These are phyloP conservation scores for Macquaria australasica DNA, from an alignment of 2,113 vertebrate genomes.

Conservation along the genomic window DNA sequence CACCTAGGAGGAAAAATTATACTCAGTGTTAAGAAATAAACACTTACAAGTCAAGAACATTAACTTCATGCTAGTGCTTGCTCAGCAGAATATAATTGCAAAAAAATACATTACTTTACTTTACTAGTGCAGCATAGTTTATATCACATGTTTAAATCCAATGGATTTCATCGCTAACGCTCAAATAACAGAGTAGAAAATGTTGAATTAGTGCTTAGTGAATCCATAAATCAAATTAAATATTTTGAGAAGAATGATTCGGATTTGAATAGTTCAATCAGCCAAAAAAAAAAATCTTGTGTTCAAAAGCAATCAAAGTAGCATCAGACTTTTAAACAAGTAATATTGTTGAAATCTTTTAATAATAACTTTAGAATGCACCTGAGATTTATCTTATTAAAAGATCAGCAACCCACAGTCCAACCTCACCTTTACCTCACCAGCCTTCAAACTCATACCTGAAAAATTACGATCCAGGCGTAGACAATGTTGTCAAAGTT, in stretches of 20 bases:
- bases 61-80: background rate
- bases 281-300: background rate
- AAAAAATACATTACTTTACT: background rate
- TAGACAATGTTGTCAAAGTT: constrained; percentile 99
- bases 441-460: constrained; percentile 83
- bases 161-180: background rate
- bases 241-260: background rate
- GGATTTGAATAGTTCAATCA: background rate
- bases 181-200: background rate
- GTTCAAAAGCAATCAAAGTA: background rate
- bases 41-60: background rate
- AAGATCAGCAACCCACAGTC: background rate
- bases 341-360: background rate
- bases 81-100: background rate
- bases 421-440: background rate
- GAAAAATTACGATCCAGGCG: constrained; percentile 99
- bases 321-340: background rate
- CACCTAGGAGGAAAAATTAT: constrained; percentile 82
- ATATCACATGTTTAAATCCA: background rate
- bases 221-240: background rate
- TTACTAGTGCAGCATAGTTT: background rate
- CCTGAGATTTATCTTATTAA: background rate
- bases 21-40: constrained; percentile 8
- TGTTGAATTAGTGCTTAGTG: background rate
- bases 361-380: background rate